These are phyloP conservation scores for Thripadectes ignobilis DNA, from an alignment of 2,797 vertebrate genomes.

Conservation along the genomic window DNA sequence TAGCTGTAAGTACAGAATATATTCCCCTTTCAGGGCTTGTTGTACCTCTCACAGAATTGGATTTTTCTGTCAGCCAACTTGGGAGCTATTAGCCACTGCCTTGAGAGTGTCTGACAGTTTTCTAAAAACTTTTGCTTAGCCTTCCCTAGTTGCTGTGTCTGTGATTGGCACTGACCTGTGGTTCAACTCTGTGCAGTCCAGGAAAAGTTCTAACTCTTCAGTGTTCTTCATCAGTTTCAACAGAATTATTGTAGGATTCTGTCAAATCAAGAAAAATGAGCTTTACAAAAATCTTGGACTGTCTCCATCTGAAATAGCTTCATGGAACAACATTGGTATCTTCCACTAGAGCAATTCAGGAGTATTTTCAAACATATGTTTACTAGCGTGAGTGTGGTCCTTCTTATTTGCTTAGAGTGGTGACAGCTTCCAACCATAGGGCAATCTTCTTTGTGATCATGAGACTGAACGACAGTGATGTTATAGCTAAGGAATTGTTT, in stretches of 20 bases:
- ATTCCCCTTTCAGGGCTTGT: neutral
- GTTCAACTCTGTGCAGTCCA: neutral
- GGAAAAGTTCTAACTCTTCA: neutral
- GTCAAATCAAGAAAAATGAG: neutral
- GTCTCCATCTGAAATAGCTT: neutral
- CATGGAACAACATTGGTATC: neutral
- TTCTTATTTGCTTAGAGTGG: neutral
- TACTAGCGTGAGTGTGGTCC: neutral
- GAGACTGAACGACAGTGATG: neutral
- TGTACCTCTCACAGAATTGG: neutral
- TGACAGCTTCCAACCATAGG: neutral
- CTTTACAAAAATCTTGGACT: neutral
- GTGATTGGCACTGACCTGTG: neutral
- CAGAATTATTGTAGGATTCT: neutral
- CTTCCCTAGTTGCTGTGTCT: neutral
- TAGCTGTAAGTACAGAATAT: constrained; percentile 85
- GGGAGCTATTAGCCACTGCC: neutral
- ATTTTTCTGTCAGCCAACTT: neutral
- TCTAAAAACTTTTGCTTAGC: neutral
- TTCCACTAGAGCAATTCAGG: neutral
- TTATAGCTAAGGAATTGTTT: neutral
- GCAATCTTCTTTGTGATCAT: neutral
- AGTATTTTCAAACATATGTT: neutral
- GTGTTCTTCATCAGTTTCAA: neutral
- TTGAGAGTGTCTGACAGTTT: neutral